Evolutionary conservation across 2,797 vertebrate genomes (phyloP).

Genomic region (Lophotriccus pileatus): DNA sequence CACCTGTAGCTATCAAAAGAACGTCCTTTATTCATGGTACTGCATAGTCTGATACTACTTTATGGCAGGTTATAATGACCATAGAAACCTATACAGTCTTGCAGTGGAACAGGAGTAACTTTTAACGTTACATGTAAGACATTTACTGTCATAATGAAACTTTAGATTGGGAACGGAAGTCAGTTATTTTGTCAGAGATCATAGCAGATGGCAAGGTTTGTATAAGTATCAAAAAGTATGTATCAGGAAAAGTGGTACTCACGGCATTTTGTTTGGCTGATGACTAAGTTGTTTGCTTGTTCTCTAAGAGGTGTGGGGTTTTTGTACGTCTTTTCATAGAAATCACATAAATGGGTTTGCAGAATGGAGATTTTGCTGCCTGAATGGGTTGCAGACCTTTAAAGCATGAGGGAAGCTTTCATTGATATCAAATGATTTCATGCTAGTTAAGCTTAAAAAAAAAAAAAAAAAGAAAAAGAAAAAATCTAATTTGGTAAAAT

Average conservation of each 20-base stretch:
- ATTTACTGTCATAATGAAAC: conserved; percentile 65
- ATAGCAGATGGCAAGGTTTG: conserved; percentile 36
- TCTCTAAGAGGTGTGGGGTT: background rate
- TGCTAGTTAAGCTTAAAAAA: background rate
- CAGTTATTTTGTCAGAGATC: conserved; percentile 56
- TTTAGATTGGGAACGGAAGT: conserved; percentile 59
- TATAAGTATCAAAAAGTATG: background rate
- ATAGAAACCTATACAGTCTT: background rate
- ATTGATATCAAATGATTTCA: background rate
- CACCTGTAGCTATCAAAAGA: background rate
- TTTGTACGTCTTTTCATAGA: background rate
- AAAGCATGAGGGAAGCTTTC: background rate
- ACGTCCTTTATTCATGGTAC: background rate
- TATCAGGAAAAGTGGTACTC: background rate
- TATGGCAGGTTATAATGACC: background rate
- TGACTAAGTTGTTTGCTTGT: conserved; percentile 21
- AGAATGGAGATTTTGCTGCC: background rate
- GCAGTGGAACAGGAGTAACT: background rate
- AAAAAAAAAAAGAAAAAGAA: background rate
- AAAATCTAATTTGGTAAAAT: background rate
- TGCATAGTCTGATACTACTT: background rate
- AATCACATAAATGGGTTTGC: background rate
- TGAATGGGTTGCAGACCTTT: background rate
- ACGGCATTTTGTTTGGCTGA: background rate
- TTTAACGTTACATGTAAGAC: conserved; percentile 10